phyloP scores from a whole-genome alignment of 2,797 vertebrate genomes.

The Gymnodraco acuticeps region DNA sequence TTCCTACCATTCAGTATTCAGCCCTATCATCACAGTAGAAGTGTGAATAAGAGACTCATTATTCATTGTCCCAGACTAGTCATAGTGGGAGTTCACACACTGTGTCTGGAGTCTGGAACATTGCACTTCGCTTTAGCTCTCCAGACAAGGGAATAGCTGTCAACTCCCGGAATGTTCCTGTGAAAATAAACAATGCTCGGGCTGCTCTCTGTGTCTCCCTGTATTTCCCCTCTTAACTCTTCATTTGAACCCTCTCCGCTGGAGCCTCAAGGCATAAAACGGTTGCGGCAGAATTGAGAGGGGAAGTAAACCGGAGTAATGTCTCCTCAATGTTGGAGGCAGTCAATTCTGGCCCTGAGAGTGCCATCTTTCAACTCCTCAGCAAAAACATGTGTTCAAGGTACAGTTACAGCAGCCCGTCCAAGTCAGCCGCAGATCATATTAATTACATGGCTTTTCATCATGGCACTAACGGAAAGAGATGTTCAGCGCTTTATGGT shows the following conservation, averaged over 20 bases:
- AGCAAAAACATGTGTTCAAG: slow-evolving; percentile 86
- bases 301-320: slow-evolving; percentile 81
- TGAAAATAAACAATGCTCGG: slow-evolving; percentile 84
- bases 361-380: slow-evolving; percentile 87
- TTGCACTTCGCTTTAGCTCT: slow-evolving; percentile 62
- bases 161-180: slow-evolving; percentile 82
- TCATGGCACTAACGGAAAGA: slow-evolving; percentile 67
- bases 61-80: slow-evolving; percentile 68
- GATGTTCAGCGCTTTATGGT: slow-evolving; percentile 54
- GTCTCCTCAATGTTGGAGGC: slow-evolving; percentile 78
- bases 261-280: slow-evolving; percentile 68
- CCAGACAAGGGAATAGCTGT: slow-evolving; percentile 82
- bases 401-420: slow-evolving; percentile 76
- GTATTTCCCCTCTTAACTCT: slow-evolving; percentile 58
- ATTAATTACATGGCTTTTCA: slow-evolving; percentile 80
- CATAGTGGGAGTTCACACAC: slow-evolving; percentile 72
- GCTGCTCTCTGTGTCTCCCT: slow-evolving; percentile 54
- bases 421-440: slow-evolving; percentile 70
- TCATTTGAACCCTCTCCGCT: slow-evolving; percentile 62
- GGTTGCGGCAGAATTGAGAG: slow-evolving; percentile 61
- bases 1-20: slow-evolving; percentile 24
- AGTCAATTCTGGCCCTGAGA: slow-evolving; percentile 80
- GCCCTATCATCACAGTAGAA: slow-evolving; percentile 53
- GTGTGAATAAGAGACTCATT: slow-evolving; percentile 73
- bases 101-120: slow-evolving; percentile 80